Base-by-base conservation (phyloP, 2,797 vertebrate species). In the Enteromius fasciolatus region DNA sequence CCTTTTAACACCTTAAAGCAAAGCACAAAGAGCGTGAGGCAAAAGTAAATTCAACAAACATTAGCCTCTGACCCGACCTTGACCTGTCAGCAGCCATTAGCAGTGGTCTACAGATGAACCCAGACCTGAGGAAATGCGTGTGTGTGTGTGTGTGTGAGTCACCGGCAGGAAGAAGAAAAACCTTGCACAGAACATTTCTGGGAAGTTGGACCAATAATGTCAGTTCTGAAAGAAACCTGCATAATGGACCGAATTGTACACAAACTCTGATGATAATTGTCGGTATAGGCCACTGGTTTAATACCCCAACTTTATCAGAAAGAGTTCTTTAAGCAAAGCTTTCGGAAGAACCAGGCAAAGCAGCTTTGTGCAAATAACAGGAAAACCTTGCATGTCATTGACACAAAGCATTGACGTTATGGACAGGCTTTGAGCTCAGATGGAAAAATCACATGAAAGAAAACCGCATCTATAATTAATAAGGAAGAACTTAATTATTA, bases 401-500 rank as follows among this genome's bases (percentile, higher is more conserved):
- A 68, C 80, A 82, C 83, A 93, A 92, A 92, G 89, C 91, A 91
- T 94, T 90, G 85, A 90, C 94, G 54, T 85, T 80, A 68, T 77
- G 81, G 76, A 64, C 63, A 64, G 66, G 80, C 75, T 89, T 87
- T 88, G 85, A 91, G 91, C 90, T 93, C 92, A 93, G 88, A 89
- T 17, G 68, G 85, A 91, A 90, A 93, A 93, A 92, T 90, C 89
- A 89, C 90, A 88, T 88, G 86, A 92, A 93, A 95, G 95, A 95
- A 95, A 95, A 95, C 90, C 94, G 92, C 93, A 95, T 96, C 94
- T 95, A 95, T 96, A 92, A 93, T 94, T 96, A 95, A 96, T 95
- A 97, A 97, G 96, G 94, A 96, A 96, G 94, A 96, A 92, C 93
- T 91, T 97, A 97, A 98, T 97, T 97, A 95, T 96, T 91, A 89